Percentiles rank a stretch among this genome's conserved stretches.
These are phyloP conservation scores for Cyclopterus lumpus DNA, from an alignment of 2,797 vertebrate genomes.

Conservation along the genomic window DNA sequence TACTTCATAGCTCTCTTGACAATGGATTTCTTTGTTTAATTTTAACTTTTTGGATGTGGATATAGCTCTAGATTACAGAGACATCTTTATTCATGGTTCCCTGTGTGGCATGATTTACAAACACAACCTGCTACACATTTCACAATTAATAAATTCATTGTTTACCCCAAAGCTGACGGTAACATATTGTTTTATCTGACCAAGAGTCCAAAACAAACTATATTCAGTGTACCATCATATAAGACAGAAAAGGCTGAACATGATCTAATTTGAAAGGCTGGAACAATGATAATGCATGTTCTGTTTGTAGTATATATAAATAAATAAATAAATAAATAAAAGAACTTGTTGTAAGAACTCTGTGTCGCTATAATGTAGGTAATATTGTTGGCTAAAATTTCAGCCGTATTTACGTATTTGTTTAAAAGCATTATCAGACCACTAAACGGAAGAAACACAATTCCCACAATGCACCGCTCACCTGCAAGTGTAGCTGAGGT, in stretches of 20 bases:
- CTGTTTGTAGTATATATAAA: no score
- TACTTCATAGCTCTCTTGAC: neutral
- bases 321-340: no score
- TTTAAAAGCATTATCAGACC: neutral
- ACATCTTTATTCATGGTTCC: neutral
- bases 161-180: neutral
- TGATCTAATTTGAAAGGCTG: neutral
- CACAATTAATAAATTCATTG: neutral
- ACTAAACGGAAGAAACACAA: neutral
- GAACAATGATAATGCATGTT: no score
- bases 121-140: neutral
- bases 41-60: neutral
- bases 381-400: no score
- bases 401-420: no score
- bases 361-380: no score
- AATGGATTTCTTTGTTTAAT: neutral
- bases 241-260: neutral
- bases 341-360: no score
- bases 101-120: neutral
- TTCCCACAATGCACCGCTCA: constrained; percentile 67
- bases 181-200: neutral
- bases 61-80: neutral
- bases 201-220: neutral
- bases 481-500: constrained; percentile 96
- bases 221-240: neutral